Base-by-base conservation (phyloP, 2,113 vertebrate genomes). In the Bufo gargarizans region DNA sequence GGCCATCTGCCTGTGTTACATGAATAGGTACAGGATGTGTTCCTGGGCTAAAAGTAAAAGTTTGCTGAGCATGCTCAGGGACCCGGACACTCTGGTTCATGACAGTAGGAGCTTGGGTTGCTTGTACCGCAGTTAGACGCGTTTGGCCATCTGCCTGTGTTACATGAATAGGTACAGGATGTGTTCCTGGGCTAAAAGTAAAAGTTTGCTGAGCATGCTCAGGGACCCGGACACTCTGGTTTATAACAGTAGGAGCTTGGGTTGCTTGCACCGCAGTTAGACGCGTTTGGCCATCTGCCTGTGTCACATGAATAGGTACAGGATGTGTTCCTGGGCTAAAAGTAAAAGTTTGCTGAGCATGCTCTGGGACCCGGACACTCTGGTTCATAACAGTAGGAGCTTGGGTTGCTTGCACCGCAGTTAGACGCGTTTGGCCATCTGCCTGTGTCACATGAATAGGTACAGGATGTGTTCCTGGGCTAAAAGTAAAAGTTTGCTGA, bases 401-500 rank as follows among this genome's bases (percentile, higher is more conserved):
- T n/a, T 92, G 93, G 1, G 92, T 94, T 17, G 90, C 87, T 0
- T 94, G 90, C 17, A 92, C n/a, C n/a, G n/a, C n/a, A 91, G 45
- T 53, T 33, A 33, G 33, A 1, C 33, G 33, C 33, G 33, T 33
- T 33, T 33, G 33, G 33, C 33, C 33, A 33, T 33, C 33, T 33
- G 33, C 33, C 33, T 33, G 33, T 33, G 33, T 33, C 33, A 33
- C 33, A 33, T 33, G 33, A 33, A 33, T 9, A 53, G 53, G 53
- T 53, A 53, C 9, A 53, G 53, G 53, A 6, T 95, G 93, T 89
- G n/a, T 17, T 45, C 49, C 65, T n/a, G 61, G 55, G 45, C 93
- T 95, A 91, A 94, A 90, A 87, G 95, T 93, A 85, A 95, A 91
- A 83, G 95, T 88, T 86, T 94, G 93, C 22, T 90, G 67, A 71